Percentiles rank a stretch among this genome's conserved stretches.
These are phyloP conservation scores for Argyresthia goedartella DNA, from an alignment of 2,888 invertebrate species.

Conservation along the genomic window DNA sequence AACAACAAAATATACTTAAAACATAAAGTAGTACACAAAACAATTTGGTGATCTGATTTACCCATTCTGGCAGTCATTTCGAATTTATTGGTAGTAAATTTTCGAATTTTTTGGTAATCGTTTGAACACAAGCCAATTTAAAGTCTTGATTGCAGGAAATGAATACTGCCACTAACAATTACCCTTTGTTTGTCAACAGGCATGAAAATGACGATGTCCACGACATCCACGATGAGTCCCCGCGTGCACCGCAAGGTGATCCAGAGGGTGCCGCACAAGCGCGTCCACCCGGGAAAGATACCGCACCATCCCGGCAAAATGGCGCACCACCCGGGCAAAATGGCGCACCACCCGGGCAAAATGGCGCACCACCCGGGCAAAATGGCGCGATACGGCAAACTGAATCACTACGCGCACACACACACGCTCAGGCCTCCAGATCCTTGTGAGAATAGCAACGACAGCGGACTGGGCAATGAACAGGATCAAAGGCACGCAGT, in stretches of 20 bases:
- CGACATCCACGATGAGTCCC: constrained; percentile 75
- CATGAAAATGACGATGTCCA: constrained; percentile 83
- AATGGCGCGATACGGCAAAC: constrained; percentile 29
- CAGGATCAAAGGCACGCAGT: constrained; percentile 73
- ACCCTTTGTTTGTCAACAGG: constrained; percentile 60
- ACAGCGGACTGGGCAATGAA: constrained; percentile 90
- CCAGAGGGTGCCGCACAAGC: constrained; percentile 74
- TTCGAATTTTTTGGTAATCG: too few species aligned
- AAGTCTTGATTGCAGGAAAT: background rate
- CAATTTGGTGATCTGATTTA: too few species aligned
- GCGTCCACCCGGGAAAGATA: constrained; percentile 45
- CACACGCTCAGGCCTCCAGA: constrained; percentile 61
- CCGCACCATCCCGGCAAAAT: constrained; percentile 45
- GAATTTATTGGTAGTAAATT: too few species aligned
- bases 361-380: constrained; percentile 39
- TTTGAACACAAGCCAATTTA: too few species aligned
- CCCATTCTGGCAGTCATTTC: too few species aligned
- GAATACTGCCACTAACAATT: constrained; percentile 19
- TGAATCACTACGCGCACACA: constrained; percentile 41
- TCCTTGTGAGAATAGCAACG: constrained; percentile 89
- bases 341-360: constrained; percentile 47
- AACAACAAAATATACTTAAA: too few species aligned
- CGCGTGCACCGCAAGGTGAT: constrained; percentile 77
- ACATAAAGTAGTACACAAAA: too few species aligned
- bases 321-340: constrained; percentile 38